Evolutionary conservation across 1,140 invertebrate species (phyloP), one percentile per base, ranked within the genome.

Genomic region (Apocrypta bakeri): DNA sequence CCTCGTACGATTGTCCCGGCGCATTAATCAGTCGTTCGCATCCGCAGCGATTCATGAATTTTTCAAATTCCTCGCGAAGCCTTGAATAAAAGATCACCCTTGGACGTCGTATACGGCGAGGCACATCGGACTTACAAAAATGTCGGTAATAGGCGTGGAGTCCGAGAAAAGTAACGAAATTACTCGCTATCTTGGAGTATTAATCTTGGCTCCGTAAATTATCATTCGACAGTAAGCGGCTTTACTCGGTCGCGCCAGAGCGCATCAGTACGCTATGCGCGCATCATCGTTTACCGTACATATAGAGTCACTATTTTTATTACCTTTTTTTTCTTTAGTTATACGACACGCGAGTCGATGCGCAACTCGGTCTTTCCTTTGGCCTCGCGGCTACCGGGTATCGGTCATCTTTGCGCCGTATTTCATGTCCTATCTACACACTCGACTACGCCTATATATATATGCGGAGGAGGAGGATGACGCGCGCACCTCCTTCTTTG

Each of bases 401-500:
- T 88, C 87, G 87, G 85, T 88, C 89, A 89, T 90, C 88, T 88
- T 84, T 82, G 85, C 81, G 85, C 87, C 85, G 89, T 90, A 90
- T 90, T 90, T 90, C 89, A 88, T 85, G 86, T 83, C 85, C 88
- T 90, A 90, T 90, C 89, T 88, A 81, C 86, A 87, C 87, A 86
- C 86, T 85, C 80, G 85, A 85, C 85, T 87, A 86, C 87, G 86
- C 87, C 87, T 88, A 87, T 88, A 87, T 84, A 11, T 21, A 21
- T 27, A 24, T 80, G 84, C 81, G 31, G 63, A 27, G 21, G 25
- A 64, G 69, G 33, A 37, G 69, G 21, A 29, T 33, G 79, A 75
- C 83, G 33, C 42, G 63, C 78, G 83, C 63, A 81, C 80, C 84
- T 85, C 84, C 85, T 86, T 82, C 81, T 81, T 84, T 73, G 72